Evolutionary conservation across 2,113 vertebrate genomes (phyloP).

Genomic region (Neopipo cinnamomea): DNA sequence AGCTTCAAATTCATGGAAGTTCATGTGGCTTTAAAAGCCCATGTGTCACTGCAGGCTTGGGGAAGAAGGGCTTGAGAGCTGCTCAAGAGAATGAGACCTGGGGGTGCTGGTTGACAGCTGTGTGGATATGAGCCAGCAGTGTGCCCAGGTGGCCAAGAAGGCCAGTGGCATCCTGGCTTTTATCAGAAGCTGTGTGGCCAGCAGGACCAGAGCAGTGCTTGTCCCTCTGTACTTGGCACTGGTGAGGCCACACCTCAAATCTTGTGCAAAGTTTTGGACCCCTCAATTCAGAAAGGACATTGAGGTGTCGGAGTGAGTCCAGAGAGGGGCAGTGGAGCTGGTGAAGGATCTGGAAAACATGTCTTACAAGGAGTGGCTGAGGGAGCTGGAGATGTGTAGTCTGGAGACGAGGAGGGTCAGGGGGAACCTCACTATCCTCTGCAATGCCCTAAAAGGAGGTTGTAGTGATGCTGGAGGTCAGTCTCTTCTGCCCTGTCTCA

Average conservation of each 20-base stretch:
- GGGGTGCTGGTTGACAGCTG: background rate
- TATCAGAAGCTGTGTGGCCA: background rate
- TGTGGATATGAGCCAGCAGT: background rate
- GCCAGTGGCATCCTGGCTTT: background rate
- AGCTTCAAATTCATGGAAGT: background rate
- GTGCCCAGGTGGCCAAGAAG: background rate
- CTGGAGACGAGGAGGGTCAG: background rate
- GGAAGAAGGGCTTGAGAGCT: background rate
- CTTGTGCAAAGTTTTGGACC: background rate
- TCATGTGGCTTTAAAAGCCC: background rate
- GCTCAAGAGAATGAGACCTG: background rate
- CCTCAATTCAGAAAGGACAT: background rate
- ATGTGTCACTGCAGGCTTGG: rapidly evolving
- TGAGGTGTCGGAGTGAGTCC: background rate
- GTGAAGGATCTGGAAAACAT: background rate
- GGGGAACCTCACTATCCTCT: background rate
- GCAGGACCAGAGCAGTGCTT: background rate
- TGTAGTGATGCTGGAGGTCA: rapidly evolving
- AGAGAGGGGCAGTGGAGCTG: background rate
- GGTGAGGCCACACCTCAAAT: background rate
- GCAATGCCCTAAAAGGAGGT: background rate
- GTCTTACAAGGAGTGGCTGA: background rate
- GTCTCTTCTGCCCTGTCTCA: background rate
- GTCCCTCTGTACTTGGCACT: rapidly evolving
- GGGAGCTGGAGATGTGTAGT: background rate